Evolutionary conservation across 2,113 vertebrate species (phyloP), one percentile per base, ranked within the genome.

Genomic region (Athene noctua): DNA sequence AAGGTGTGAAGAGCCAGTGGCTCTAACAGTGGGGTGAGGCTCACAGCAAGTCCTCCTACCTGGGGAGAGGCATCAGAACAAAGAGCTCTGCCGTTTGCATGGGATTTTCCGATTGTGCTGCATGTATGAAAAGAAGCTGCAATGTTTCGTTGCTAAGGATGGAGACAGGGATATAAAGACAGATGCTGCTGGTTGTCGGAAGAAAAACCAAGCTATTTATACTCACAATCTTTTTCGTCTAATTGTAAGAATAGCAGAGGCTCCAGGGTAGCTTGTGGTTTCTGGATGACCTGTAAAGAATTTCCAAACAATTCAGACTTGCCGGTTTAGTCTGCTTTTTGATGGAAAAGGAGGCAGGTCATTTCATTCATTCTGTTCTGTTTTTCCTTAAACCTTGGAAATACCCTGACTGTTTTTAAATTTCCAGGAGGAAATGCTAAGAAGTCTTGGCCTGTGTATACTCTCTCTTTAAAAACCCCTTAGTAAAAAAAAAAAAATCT

Each of bases 121-220:
- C 26, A 30, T 38, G 57, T 21, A 29, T 5, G 7, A n/a, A 20
- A 44, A 84, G 66, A 73, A 87, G 86, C 79, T 63, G 85, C 63
- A 1, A 10, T 21, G 73, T 30, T 61, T 73, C 10, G 42, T 96
- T 97, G 91, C 95, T 94, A 79, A 91, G 88, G 92, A 68, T 92
- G 73, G 86, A 70, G 80, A 63, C 38, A 18, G 86, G 86, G 84
- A 74, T 73, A 2, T 30, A 38, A 71, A 91, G 91, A 46, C 55
- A 73, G 92, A 66, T 86, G 75, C 91, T 96, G 67, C 85, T 52
- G 90, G 68, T 46, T 90, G 78, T 78, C 8, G 34, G 94, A 80
- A 88, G 86, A 88, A 40, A 79, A 55, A 9, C 47, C 80, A 3
- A 49, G 87, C 68, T 87, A 8, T 96, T 92, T 66, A 61, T 89